Evolutionary conservation across 2,797 vertebrate genomes (phyloP), one percentile per base, ranked within the genome.

Genomic region (Sphaeramia orbicularis): DNA sequence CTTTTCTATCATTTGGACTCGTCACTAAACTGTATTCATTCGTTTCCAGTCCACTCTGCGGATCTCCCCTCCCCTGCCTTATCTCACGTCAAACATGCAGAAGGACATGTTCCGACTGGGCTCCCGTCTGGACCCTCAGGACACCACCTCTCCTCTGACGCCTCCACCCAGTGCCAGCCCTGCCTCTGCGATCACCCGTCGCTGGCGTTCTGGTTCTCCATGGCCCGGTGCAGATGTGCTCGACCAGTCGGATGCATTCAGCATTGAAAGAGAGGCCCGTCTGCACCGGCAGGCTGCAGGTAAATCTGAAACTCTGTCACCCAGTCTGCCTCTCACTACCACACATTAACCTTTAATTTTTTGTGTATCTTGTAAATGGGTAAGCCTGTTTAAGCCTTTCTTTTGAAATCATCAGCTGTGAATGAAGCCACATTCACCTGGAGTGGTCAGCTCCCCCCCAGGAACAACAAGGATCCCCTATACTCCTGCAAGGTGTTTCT

Each of bases 401-500:
- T 4, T 47, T 4, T 65, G 18, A 24, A 47, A 40, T 53, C 21
- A 18, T 47, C 83, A 99, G 98, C 98, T 90, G 95, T 99, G 79
- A 99, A 98, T 5, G 97, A 99, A 91, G 97, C 98, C 21, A 96
- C 97, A 0, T 99, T 96, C 85, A 99, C 97, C 63, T 99, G 98
- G 98, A 98, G 97, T 0, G 98, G 98, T 27, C 97, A 98, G 84
- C 94, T 99, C 67, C 98, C 98, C 52, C 96, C 97, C 14, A 95
- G 97, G 61, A 98, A 96, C 92, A 97, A 99, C 93, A 99, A 98
- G 92, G 99, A 96, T 69, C 97, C 98, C 0, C 90, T 98, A 56
- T 99, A 98, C 69, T 99, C 98, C 70, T 99, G 97, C 90, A 99
- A 99, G 85, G 98, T 99, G 49, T 99, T 99, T 86, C 93, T 99